A percentile compares a stretch with the other conserved stretches of the same genome.
phyloP scores from a whole-genome alignment of 2,888 invertebrate species.

The Melieria picta region DNA sequence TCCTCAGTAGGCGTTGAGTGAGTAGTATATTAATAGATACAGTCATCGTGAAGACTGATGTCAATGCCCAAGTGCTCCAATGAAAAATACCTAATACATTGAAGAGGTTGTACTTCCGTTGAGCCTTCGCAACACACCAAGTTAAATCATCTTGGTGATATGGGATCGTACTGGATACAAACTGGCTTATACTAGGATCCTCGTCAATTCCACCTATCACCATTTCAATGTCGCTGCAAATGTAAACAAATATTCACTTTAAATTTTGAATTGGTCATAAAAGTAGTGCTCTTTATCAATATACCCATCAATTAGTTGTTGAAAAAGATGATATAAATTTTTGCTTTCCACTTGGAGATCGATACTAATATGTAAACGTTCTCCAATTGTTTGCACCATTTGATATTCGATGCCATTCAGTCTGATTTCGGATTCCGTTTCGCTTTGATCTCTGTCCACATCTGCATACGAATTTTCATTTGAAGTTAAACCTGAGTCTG shows the following conservation, averaged over 20 bases:
- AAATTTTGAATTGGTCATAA: background rate
- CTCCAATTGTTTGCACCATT: conserved; percentile 58
- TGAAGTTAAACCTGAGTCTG: background rate
- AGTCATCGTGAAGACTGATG: conserved; percentile 46
- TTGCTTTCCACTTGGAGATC: conserved; percentile 54
- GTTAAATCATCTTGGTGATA: conserved; percentile 65
- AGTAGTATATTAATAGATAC: conserved; percentile 46
- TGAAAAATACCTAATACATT: conserved; percentile 57
- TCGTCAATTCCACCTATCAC: conserved; percentile 64
- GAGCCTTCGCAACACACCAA: conserved; percentile 63
- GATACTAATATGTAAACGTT: conserved; percentile 56
- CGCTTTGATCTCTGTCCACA: background rate
- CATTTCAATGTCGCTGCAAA: conserved; percentile 57
- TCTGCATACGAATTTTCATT: background rate
- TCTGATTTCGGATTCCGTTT: conserved; percentile 14
- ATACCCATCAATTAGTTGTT: conserved; percentile 59
- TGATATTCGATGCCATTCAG: conserved; percentile 60
- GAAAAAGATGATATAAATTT: conserved; percentile 58
- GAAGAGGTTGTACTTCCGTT: conserved; percentile 53
- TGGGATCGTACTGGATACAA: conserved; percentile 58
- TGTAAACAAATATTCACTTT: conserved; percentile 1
- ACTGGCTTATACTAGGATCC: conserved; percentile 60
- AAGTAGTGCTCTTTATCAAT: conserved; percentile 22
- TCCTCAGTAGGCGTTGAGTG: conserved; percentile 43
- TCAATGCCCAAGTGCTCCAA: conserved; percentile 44